Evolutionary conservation across 1,140 invertebrate species (phyloP).

Genomic region (Condylostylus longicornis): DNA sequence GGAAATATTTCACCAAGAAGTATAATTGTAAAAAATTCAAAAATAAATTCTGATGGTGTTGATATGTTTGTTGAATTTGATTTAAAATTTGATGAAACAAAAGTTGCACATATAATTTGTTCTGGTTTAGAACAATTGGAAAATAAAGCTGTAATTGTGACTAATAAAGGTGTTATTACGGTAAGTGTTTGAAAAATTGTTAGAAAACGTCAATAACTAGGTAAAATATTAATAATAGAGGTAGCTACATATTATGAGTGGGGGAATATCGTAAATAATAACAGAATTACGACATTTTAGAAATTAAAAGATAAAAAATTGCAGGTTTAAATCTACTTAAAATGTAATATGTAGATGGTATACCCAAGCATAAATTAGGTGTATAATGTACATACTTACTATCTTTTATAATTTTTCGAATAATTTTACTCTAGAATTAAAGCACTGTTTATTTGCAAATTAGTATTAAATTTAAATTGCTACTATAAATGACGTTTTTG

Average conservation of each 20-base stretch:
- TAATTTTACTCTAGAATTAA: too few relatives aligned
- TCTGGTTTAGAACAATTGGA: conserved; percentile 38
- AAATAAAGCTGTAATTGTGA: conserved; percentile 50
- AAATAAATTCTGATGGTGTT: conserved; percentile 48
- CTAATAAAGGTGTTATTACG: conserved; percentile 50
- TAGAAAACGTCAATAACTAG: background rate
- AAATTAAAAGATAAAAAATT: background rate
- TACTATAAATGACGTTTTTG: too few relatives aligned
- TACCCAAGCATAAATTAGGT: too few relatives aligned
- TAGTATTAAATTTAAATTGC: too few relatives aligned
- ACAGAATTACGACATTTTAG: background rate
- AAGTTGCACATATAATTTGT: conserved; percentile 45
- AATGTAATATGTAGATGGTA: background rate
- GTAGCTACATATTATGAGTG: too few relatives aligned
- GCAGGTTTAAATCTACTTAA: background rate
- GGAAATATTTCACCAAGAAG: too few relatives aligned
- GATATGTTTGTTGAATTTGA: conserved; percentile 48
- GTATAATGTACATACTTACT: too few relatives aligned
- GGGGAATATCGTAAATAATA: too few relatives aligned
- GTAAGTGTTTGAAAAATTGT: conserved; percentile 23
- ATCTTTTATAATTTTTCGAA: too few relatives aligned
- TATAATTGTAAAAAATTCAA: conserved; percentile 45
- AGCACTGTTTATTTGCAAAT: too few relatives aligned
- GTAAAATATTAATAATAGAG: too few relatives aligned
- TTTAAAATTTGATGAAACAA: conserved; percentile 44